Conservation (phyloP, 1,140 invertebrate genomes). For the Bemisia tabaci region DNA sequence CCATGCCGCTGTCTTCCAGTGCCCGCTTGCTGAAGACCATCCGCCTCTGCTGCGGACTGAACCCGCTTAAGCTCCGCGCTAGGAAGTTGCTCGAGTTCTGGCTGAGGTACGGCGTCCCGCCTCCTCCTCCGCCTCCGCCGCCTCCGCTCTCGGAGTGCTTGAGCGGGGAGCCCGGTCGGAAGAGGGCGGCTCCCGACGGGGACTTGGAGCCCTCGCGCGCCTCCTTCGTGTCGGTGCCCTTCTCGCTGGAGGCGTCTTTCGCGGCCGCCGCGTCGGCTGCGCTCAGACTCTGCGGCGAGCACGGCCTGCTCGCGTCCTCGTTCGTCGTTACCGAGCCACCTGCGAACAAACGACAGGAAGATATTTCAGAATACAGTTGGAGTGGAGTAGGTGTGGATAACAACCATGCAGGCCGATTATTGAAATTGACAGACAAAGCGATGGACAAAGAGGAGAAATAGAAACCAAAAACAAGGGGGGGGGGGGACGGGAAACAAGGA, state of each 20-base stretch:
- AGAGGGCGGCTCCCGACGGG: constrained; percentile 9
- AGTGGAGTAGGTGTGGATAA: too few species aligned
- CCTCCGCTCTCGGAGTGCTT: constrained; percentile 15
- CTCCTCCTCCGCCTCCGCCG: constrained; percentile 11
- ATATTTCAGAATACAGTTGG: constrained; percentile 4
- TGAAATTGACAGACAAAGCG: too few species aligned
- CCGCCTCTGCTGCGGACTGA: background rate
- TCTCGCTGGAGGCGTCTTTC: constrained; percentile 27
- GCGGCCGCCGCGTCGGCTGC: constrained; percentile 28
- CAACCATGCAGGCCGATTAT: too few species aligned
- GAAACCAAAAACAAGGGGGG: too few species aligned
- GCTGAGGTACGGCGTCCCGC: background rate
- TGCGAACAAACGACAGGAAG: constrained; percentile 34
- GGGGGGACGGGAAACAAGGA: too few species aligned
- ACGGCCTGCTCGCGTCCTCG: constrained; percentile 43
- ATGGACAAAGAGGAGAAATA: too few species aligned
- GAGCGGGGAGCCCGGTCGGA: constrained; percentile 7
- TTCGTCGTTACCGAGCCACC: constrained; percentile 48
- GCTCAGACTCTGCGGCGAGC: constrained; percentile 39
- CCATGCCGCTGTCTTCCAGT: constrained; percentile 37
- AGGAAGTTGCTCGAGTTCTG: background rate
- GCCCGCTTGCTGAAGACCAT: constrained; percentile 32
- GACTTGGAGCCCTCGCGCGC: constrained; percentile 1
- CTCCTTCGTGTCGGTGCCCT: constrained; percentile 25
- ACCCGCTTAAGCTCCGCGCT: background rate